Conservation (phyloP, 2,888 invertebrate species). For the Parnassius apollo region DNA sequence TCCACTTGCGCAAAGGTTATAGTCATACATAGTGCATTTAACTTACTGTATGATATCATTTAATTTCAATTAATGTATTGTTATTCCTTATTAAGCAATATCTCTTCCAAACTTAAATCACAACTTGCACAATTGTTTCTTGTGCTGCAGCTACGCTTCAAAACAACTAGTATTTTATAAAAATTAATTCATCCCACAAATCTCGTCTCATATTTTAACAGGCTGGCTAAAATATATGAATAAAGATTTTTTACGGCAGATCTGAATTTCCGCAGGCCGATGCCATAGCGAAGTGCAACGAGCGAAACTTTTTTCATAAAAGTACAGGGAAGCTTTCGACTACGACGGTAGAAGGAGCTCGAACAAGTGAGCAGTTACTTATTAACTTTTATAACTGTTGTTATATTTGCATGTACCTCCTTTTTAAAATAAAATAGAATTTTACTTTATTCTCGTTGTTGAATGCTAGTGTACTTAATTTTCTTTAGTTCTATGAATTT, state of each 20-base stretch:
- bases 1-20: too few species aligned
- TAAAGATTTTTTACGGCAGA: conserved; percentile 41
- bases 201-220: not conserved
- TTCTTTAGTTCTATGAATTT: not conserved
- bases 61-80: too few species aligned
- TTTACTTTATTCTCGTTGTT: conserved; percentile 7
- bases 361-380: conserved; percentile 71
- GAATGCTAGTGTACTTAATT: not conserved
- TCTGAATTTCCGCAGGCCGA: conserved; percentile 51
- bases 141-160: too few species aligned
- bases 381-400: conserved; percentile 69
- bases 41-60: too few species aligned
- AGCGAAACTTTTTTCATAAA: conserved; percentile 77
- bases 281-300: conserved; percentile 59
- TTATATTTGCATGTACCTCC: conserved; percentile 47
- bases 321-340: conserved; percentile 66
- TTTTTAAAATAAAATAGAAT: conserved; percentile 35
- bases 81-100: too few species aligned
- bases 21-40: too few species aligned
- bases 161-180: too few species aligned
- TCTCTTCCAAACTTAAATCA: too few species aligned
- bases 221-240: conserved; percentile 13
- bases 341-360: conserved; percentile 54
- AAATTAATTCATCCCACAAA: too few species aligned
- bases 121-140: too few species aligned